These are phyloP conservation scores for Caracal caracal DNA, from an alignment of 2,113 vertebrate species.

Conservation along the genomic window DNA sequence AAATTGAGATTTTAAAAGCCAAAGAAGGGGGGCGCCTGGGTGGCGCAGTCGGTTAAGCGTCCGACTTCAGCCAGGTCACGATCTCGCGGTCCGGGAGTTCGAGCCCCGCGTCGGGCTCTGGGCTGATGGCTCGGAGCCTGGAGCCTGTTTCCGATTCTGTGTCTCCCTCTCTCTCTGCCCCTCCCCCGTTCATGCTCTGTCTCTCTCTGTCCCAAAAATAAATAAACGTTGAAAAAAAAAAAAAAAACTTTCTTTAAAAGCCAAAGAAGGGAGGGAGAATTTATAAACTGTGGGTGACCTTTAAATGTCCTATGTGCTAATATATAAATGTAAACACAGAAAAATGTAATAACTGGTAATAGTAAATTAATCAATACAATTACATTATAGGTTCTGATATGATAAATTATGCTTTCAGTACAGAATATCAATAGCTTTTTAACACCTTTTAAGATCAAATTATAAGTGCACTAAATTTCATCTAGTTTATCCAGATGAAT, in stretches of 20 bases:
- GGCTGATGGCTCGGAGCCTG: no score
- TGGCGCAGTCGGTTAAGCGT: no score
- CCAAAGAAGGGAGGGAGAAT: conserved; percentile 53
- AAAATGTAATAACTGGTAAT: conserved; percentile 70
- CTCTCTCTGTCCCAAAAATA: no score
- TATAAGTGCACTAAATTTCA: conserved; percentile 62
- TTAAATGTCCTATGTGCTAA: conserved; percentile 78
- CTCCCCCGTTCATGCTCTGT: no score
- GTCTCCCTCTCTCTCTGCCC: no score
- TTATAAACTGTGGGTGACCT: conserved; percentile 67
- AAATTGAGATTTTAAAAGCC: conserved; percentile 75
- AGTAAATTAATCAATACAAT: conserved; percentile 73
- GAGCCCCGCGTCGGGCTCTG: no score
- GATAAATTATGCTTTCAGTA: conserved; percentile 59
- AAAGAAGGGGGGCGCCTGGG: no score
- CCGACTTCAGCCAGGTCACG: no score
- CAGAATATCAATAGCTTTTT: conserved; percentile 67
- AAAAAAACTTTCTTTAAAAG: no score
- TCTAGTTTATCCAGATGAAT: neutral
- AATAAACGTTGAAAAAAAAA: no score
- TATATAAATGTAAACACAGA: conserved; percentile 75
- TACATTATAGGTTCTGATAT: conserved; percentile 53
- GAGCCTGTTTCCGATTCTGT: no score
- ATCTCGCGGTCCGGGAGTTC: no score
- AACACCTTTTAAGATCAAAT: conserved; percentile 69